Percentiles rank a stretch among this genome's conserved stretches.
These are phyloP conservation scores for Galeruca laticollis DNA, from an alignment of 2,888 invertebrate species.

Conservation along the genomic window DNA sequence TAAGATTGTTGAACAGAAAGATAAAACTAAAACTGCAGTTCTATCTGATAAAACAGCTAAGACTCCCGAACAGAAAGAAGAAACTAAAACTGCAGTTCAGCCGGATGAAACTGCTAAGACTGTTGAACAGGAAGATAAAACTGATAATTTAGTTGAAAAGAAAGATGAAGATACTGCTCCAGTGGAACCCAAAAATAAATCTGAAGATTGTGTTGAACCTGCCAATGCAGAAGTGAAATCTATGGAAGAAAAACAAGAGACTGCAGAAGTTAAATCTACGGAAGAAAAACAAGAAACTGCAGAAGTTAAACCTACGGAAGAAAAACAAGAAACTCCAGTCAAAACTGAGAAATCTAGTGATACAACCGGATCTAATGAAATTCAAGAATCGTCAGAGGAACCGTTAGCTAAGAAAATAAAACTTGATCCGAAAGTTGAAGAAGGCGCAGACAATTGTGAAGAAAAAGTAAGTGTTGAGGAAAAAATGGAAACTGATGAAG, in stretches of 20 bases:
- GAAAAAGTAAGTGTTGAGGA: constrained; percentile 20
- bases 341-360: not conserved
- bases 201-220: no score
- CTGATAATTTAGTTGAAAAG: not conserved
- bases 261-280: not conserved
- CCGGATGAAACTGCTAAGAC: not conserved
- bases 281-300: not conserved
- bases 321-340: not conserved
- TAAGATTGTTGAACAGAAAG: no score
- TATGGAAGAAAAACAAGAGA: no score
- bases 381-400: not conserved
- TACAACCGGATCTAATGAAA: not conserved
- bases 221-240: no score
- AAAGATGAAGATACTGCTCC: constrained; percentile 6
- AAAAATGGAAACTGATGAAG: not conserved
- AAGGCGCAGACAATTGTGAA: constrained; percentile 6
- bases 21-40: not conserved
- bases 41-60: not conserved
- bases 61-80: no score
- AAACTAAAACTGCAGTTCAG: not conserved
- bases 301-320: not conserved
- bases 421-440: constrained; percentile 12
- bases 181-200: no score
- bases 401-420: constrained; percentile 7
- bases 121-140: not conserved